Percentiles rank a stretch among this genome's conserved stretches.
Evolutionary conservation across 2,113 vertebrate species (phyloP).

Genomic region (Hippocampus comes): DNA sequence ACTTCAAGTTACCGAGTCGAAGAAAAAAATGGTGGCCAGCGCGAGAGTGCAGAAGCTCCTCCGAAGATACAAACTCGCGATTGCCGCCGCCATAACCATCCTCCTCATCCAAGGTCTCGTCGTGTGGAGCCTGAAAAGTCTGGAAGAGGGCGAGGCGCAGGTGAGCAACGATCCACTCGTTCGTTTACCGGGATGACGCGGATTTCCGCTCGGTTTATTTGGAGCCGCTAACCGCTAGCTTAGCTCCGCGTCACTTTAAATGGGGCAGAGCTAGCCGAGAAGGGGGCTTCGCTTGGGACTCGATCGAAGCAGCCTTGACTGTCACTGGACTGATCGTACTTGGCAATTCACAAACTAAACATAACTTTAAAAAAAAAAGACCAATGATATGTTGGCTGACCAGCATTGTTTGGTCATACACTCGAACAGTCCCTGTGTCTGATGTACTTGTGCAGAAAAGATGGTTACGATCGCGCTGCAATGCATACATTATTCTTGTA

Average conservation of each 20-base stretch:
- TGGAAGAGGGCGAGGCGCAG: slow-evolving; percentile 85
- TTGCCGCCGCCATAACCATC: slow-evolving; percentile 83
- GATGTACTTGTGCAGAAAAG: not conserved
- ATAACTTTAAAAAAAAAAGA: not conserved
- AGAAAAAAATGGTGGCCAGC: slow-evolving; percentile 86
- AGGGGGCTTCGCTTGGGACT: not conserved
- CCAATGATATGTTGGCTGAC: not conserved
- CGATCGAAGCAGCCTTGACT: not conserved
- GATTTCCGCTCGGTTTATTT: slow-evolving; percentile 8
- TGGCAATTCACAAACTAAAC: not conserved
- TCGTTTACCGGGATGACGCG: not conserved
- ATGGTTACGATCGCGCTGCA: not conserved
- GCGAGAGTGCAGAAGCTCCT: slow-evolving; percentile 84
- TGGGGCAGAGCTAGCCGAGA: slow-evolving; percentile 19
- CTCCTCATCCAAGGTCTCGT: slow-evolving; percentile 87
- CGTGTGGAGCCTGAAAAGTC: slow-evolving; percentile 89
- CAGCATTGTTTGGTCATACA: not conserved
- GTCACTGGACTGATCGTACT: not conserved
- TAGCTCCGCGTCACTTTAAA: slow-evolving; percentile 41
- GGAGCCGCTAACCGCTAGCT: slow-evolving; percentile 42
- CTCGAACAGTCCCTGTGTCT: not conserved
- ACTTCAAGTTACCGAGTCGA: slow-evolving; percentile 11
- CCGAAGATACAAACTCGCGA: slow-evolving; percentile 86
- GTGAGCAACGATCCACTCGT: slow-evolving; percentile 48
- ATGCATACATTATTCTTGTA: not conserved